A percentile compares a stretch with the other conserved stretches of the same genome.
These are phyloP conservation scores for Eubasilissa splendida DNA, from an alignment of 2,888 invertebrate genomes.

Conservation along the genomic window DNA sequence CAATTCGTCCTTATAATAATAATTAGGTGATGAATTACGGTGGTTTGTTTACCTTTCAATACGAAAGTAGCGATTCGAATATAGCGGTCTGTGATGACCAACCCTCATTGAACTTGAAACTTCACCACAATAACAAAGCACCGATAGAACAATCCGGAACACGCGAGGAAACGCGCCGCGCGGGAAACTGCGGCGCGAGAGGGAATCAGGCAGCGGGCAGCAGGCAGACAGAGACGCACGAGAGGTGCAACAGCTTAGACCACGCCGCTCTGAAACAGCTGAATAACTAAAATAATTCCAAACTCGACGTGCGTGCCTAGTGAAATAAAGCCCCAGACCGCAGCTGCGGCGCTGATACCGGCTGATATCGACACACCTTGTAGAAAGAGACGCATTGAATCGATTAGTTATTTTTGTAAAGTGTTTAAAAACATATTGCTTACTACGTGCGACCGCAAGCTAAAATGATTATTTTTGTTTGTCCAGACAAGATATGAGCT, in stretches of 20 bases:
- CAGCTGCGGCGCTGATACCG: slow-evolving; percentile 1
- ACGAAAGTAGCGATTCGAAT: background rate
- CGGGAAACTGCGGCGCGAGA: slow-evolving; percentile 18
- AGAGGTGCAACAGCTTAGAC: slow-evolving; percentile 49
- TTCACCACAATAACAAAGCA: slow-evolving; percentile 7
- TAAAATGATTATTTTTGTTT: background rate
- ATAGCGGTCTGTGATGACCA: background rate
- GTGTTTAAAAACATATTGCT: background rate
- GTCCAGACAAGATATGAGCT: slow-evolving; percentile 1
- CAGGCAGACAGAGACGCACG: slow-evolving; percentile 24
- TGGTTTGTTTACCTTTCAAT: background rate
- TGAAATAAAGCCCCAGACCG: slow-evolving; percentile 41
- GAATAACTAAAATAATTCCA: slow-evolving; percentile 53
- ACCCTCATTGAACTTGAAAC: slow-evolving; percentile 18
- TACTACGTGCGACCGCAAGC: background rate
- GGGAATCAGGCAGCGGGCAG: background rate
- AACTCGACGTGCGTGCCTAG: slow-evolving; percentile 43
- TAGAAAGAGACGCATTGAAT: slow-evolving; percentile 1
- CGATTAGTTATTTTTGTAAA: background rate
- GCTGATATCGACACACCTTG: background rate
- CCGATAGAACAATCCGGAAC: slow-evolving; percentile 1
- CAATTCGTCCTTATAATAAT: too few relatives aligned
- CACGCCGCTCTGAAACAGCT: slow-evolving; percentile 49
- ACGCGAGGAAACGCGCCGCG: slow-evolving; percentile 29
- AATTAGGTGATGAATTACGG: background rate